Base-by-base conservation (phyloP, 2,797 vertebrate species). In the Chelonia mydas region DNA sequence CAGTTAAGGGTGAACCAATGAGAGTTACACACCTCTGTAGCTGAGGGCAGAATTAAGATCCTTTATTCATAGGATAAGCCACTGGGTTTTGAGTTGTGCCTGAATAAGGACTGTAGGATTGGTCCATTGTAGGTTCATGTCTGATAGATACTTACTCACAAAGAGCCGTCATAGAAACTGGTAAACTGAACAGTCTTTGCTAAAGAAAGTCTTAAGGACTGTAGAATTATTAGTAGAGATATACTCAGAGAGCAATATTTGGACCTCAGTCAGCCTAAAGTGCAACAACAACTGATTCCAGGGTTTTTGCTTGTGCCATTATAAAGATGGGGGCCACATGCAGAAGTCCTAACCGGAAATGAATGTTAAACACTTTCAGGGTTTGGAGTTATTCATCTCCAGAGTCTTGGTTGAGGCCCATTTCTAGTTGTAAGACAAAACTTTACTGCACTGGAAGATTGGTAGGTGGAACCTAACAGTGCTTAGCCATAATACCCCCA, bases 161-260 rank as follows among this genome's bases (percentile, higher is more conserved):
- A 93, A 0, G 95, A 95, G 74, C 23, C 83, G 81, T 93, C 21
- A 4, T 3, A 93, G 83, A 50, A 89, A 95, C 81, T 74, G 47
- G 25, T 65, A 86, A 92, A 76, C 81, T 92, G 55, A 97, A 95
- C 31, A 86, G 90, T n/a, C 76, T 96, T 94, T 96, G 95, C 92
- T 87, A 84, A 79, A 72, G 53, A 61, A 6, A 61, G 84, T 94
- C 88, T 88, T 12, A 79, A 13, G 10, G 50, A 87, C 72, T 0
- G 0, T 41, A 88, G 33, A 78, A 37, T 76, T 90, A 45, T 77
- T 86, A 53, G 25, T 94, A 79, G 49, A 86, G 72, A 89, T 76
- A 90, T 5, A 95, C 10, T 21, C 57, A 90, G 47, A 31, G 41
- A 83, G 61, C 21, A 90, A 51, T 93, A 90, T 92, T 96, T 96